Percentiles rank a stretch among this genome's conserved stretches.
phyloP scores from a whole-genome alignment of 1,140 invertebrate species.

The Eriosoma lanigerum region DNA sequence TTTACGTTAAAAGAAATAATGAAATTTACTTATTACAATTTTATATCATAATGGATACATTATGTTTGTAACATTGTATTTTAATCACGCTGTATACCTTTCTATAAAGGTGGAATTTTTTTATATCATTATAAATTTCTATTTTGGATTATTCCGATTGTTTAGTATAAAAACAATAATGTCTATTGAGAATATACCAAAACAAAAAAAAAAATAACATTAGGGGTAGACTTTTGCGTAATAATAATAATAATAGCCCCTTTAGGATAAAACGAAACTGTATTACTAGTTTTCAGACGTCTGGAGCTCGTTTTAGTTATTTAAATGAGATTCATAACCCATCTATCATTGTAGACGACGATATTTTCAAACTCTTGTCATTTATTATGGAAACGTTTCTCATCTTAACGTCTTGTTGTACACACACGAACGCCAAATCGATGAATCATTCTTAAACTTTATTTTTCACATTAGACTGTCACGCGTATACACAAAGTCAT shows the following conservation, averaged over 20 bases:
- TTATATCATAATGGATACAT: too few relatives aligned
- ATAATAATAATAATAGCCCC: conserved; percentile 6
- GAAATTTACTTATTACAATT: too few relatives aligned
- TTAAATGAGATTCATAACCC: conserved; percentile 39
- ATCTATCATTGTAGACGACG: conserved; percentile 36
- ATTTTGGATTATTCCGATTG: too few relatives aligned
- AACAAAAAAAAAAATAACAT: background rate
- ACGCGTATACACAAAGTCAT: background rate
- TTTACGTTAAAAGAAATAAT: too few relatives aligned
- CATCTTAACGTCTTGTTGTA: background rate
- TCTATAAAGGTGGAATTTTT: too few relatives aligned
- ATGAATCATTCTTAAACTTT: conserved; percentile 13
- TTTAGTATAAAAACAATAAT: background rate
- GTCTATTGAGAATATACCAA: background rate
- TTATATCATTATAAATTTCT: too few relatives aligned
- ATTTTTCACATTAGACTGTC: background rate
- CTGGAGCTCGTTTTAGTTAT: conserved; percentile 37
- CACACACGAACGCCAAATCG: conserved; percentile 21
- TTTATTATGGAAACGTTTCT: conserved; percentile 31
- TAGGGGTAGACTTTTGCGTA: background rate
- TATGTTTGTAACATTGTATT: too few relatives aligned
- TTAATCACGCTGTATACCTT: too few relatives aligned
- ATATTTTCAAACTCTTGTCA: conserved; percentile 22
- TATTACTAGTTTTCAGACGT: conserved; percentile 32
- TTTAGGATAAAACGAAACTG: background rate